phyloP scores from a whole-genome alignment of 2,888 invertebrate species.

The Chloroclysta siterata region DNA sequence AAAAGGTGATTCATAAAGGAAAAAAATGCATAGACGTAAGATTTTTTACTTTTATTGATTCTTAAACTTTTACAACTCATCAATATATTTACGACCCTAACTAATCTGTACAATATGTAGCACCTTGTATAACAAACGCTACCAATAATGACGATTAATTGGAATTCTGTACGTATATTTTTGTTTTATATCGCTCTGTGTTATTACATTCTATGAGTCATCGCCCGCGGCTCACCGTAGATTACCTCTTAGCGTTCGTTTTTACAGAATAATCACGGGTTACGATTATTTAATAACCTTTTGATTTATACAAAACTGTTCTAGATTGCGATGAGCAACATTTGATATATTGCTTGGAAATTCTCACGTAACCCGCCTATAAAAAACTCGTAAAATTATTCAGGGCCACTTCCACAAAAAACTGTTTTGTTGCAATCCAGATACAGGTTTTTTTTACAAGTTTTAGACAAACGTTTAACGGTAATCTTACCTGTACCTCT shows the following conservation, averaged over 20 bases:
- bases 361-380: slow-evolving; percentile 39
- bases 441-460: not conserved
- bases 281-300: slow-evolving; percentile 51
- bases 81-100: not conserved
- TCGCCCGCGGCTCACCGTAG: slow-evolving; percentile 49
- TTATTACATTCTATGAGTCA: slow-evolving; percentile 50
- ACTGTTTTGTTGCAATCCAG: not conserved
- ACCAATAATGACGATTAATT: slow-evolving; percentile 73
- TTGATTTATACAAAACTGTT: slow-evolving; percentile 57
- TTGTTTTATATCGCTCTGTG: slow-evolving; percentile 59
- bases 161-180: slow-evolving; percentile 59
- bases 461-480: not conserved
- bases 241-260: slow-evolving; percentile 52
- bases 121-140: slow-evolving; percentile 48
- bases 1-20: too few relatives aligned
- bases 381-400: slow-evolving; percentile 13
- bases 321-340: slow-evolving; percentile 52
- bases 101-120: not conserved
- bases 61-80: not conserved
- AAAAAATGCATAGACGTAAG: too few relatives aligned
- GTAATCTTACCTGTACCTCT: too few relatives aligned
- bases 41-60: too few relatives aligned
- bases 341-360: slow-evolving; percentile 42
- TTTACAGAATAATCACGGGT: slow-evolving; percentile 55
- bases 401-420: not conserved